These are phyloP conservation scores for Dicentrarchus labrax DNA, from an alignment of 2,113 vertebrate species.

Conservation along the genomic window DNA sequence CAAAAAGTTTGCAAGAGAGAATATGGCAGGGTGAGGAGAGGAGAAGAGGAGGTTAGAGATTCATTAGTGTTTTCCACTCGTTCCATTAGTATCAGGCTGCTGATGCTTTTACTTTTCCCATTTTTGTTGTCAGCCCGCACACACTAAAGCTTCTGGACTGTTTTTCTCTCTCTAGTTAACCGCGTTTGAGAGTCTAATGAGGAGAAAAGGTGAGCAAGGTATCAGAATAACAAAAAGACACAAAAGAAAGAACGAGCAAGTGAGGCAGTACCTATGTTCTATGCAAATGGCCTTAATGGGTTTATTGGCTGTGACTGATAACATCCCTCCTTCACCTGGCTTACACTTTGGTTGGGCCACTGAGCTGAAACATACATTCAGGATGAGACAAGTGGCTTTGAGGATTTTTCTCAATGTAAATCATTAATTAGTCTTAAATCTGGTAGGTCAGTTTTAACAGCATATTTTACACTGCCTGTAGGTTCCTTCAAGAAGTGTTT, in stretches of 20 bases:
- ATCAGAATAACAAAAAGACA: slow-evolving; percentile 65
- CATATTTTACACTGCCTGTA: neutral
- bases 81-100: slow-evolving; percentile 56
- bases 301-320: slow-evolving; percentile 53
- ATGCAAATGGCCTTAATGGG: slow-evolving; percentile 71
- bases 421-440: slow-evolving; percentile 1
- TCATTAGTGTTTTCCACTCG: slow-evolving; percentile 67
- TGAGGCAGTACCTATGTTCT: slow-evolving; percentile 33
- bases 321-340: slow-evolving; percentile 44
- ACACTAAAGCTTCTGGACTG: slow-evolving; percentile 37
- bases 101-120: slow-evolving; percentile 57
- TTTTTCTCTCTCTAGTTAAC: slow-evolving; percentile 45
- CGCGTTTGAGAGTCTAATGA: slow-evolving; percentile 62
- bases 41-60: slow-evolving; percentile 48
- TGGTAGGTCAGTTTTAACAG: neutral
- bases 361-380: neutral
- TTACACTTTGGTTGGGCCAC: neutral
- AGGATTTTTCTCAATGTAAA: slow-evolving; percentile 14
- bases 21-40: slow-evolving; percentile 25
- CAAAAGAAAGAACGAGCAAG: slow-evolving; percentile 36
- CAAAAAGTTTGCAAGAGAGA: slow-evolving; percentile 33
- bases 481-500: neutral
- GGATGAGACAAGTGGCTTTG: slow-evolving; percentile 4
- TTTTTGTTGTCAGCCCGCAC: slow-evolving; percentile 46
- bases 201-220: slow-evolving; percentile 59